Evolutionary conservation across 2,888 invertebrate species (phyloP), one percentile per base, ranked within the genome.

Genomic region (Drosophila barbarae): DNA sequence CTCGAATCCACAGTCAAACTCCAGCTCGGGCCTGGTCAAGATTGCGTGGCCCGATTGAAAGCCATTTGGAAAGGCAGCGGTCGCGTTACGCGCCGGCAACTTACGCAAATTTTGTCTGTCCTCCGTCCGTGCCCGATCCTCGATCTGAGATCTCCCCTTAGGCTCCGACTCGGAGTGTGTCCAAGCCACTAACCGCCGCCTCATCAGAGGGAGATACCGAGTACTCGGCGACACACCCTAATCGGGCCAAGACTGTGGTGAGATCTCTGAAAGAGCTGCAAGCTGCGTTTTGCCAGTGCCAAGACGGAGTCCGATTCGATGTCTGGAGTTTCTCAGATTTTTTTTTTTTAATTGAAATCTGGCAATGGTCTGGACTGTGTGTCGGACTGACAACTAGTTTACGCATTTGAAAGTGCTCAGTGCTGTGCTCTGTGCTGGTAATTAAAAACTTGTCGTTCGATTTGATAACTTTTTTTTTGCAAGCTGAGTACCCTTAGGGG

Each of bases 391-490:
- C 77, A 84, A 85, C 80, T 75, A 60, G 80, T 81, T 81, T 80
- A 81, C 85, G 80, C 85, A 85, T 83, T 84, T 72, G 80, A 81
- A 81, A 81, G 80, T 83, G 85, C 57, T 23, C 41, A 5, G 28
- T 28, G 54, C 30, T 58, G 63, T 83, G 85, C 57, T 23, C 41
- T 2, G 28, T 28, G 54, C 30, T 58, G 63, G 84, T 78, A 82
- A 82, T 82, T 82, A 85, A 77, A 82, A 82, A 74, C 82, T 77
- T 76, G 84, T 81, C 81, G 78, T 70, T 69, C 70, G 63, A 69
- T 73, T 56, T 56, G 68, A 69, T 77, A 71, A 69, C 68, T 67
- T 59, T 66, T 59, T 59, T 18, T 39, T 41, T 7, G 1, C 13
- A 13, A 2, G 42, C 49, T 23, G 23, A 58, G 35, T 60, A 56